Base-by-base conservation (phyloP, 2,113 vertebrate genomes). In the Aleadryas rufinucha region DNA sequence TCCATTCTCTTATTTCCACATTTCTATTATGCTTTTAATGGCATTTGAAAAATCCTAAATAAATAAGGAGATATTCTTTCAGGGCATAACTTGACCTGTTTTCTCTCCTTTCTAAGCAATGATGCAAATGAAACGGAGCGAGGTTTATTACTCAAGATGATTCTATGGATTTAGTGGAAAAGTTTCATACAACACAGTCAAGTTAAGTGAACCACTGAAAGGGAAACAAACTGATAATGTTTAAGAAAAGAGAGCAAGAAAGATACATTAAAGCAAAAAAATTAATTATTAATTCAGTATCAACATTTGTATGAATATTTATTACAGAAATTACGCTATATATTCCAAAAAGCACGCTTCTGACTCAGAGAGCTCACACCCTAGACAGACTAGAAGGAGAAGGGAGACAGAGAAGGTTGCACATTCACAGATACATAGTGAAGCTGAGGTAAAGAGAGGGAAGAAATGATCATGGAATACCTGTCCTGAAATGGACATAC, bases 61-160 rank as follows among this genome's bases (percentile, higher is more conserved):
- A 80, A 96, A 95, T 30, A 8, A 89, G 74, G 53, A 71, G 3
- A 69, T 83, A 80, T 72, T 90, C 79, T 93, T 92, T 42, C 85
- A 90, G 90, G 88, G 77, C 75, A 93, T 77, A 94, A 76, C 59
- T 71, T 94, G 94, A 83, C 94, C 95, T 90, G 71, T 57, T 96
- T 94, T 94, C 76, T 92, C 88, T 88, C 57, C 57, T 83, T 85
- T 60, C 69, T 83, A 87, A 66, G 61, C 82, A 95, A 75, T 56
- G 75, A 95, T 88, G 94, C 82, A 90, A 97, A 93, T 69, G 61
- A 92, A 94, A 90, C 5, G 2, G 60, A 91, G 70, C 3, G 0
- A 90, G 50, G 30, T 61, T 90, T 83, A 37, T 45, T 80, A 83
- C 28, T 77, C 21, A 13, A 69, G 44, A 71, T 31, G 26, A 88